Evolutionary conservation across 2,888 invertebrate genomes (phyloP).

Genomic region (Biston betularia): DNA sequence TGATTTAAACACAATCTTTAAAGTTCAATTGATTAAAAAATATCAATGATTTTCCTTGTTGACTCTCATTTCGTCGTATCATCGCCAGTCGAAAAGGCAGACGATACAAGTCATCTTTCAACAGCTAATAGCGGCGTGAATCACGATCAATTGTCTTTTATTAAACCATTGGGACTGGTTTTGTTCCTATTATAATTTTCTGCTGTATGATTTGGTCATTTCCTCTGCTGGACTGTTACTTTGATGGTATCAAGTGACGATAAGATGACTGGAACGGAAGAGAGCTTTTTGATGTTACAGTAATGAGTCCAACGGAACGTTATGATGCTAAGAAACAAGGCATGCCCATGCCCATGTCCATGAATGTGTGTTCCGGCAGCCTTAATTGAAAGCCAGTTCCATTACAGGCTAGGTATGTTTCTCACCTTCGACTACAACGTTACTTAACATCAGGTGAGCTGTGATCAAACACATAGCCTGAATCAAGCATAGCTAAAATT

Average conservation of each 20-base stretch:
- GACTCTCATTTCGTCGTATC: conserved; percentile 15
- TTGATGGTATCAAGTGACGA: background rate
- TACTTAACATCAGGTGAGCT: no score
- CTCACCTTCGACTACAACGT: no score
- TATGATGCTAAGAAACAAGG: no score
- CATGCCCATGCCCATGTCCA: no score
- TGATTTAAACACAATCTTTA: background rate
- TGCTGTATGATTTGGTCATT: conserved; percentile 6
- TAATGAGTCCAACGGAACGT: no score
- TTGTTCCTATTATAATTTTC: conserved; percentile 18
- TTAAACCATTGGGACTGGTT: conserved; percentile 26
- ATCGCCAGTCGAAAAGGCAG: conserved; percentile 1
- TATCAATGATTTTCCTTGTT: conserved; percentile 14
- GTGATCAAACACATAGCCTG: no score
- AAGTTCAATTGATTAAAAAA: background rate
- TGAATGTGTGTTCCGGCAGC: no score
- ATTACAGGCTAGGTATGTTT: no score
- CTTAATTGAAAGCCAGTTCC: no score
- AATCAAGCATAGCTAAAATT: no score
- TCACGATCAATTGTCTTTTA: conserved; percentile 31
- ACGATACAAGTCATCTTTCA: conserved; percentile 18
- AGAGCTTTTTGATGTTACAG: background rate
- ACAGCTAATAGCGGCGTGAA: conserved; percentile 30
- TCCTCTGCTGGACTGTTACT: conserved; percentile 21
- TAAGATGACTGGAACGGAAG: background rate